Evolutionary conservation across 92 coral and sea anemone species (phyloP).

Genomic region (Micromussa lordhowensis): DNA sequence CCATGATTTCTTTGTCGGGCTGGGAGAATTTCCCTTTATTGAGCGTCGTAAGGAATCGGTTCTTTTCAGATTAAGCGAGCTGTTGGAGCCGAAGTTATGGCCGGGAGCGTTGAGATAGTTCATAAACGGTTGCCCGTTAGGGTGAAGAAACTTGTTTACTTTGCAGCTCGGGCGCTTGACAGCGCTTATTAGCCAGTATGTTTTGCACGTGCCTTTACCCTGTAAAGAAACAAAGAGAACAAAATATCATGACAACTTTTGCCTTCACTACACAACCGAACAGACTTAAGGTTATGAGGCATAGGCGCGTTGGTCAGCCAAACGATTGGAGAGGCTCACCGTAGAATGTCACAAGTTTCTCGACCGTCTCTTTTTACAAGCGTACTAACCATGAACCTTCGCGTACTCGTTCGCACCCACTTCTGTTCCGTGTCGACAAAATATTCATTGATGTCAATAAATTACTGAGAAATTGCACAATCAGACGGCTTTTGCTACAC

Average conservation of each 20-base stretch:
- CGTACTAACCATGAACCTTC: no score
- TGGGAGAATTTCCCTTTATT: slow-evolving; percentile 70
- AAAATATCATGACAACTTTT: not conserved
- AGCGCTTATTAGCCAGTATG: slow-evolving; percentile 84
- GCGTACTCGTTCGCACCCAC: no score
- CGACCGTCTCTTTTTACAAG: no score
- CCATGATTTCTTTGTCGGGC: slow-evolving; percentile 70
- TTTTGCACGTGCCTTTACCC: slow-evolving; percentile 87
- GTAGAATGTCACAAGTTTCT: no score
- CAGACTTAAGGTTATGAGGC: no score
- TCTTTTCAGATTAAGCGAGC: slow-evolving; percentile 71
- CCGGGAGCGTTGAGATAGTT: slow-evolving; percentile 74
- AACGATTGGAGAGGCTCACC: no score
- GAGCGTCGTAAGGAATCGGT: slow-evolving; percentile 79
- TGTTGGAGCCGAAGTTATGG: slow-evolving; percentile 65
- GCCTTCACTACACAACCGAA: no score
- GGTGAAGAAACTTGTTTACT: slow-evolving; percentile 53
- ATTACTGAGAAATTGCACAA: no score
- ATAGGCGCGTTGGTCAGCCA: no score
- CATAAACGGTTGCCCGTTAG: slow-evolving; percentile 80
- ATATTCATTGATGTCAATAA: no score
- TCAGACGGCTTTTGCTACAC: no score
- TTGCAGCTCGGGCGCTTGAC: slow-evolving; percentile 68
- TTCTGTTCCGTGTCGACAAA: no score
- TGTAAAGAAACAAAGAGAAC: slow-evolving; percentile 13